These are phyloP conservation scores for Butorides virescens DNA, from an alignment of 2,113 vertebrate genomes.

Conservation along the genomic window DNA sequence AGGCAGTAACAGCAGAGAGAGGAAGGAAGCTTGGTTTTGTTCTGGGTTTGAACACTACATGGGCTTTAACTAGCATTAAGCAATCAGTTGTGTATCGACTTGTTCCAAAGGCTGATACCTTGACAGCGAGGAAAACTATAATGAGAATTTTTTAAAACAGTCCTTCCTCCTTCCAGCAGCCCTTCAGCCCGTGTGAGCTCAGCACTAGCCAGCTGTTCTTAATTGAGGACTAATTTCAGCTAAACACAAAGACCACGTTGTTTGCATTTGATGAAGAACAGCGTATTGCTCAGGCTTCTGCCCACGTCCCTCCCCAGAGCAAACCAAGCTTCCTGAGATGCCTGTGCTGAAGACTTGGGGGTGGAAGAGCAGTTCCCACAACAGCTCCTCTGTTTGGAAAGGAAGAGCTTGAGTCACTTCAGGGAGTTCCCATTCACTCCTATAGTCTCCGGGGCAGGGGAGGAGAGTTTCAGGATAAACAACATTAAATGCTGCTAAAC, in stretches of 20 bases:
- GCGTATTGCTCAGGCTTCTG: constrained; percentile 14
- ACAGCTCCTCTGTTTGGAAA: constrained; percentile 41
- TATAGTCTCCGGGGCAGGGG: not conserved
- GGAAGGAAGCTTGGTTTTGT: not conserved
- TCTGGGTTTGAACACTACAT: not conserved
- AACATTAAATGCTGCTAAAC: constrained; percentile 25
- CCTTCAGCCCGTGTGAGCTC: not conserved
- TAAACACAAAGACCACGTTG: constrained; percentile 33
- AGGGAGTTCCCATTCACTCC: constrained; percentile 48
- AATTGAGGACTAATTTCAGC: constrained; percentile 11
- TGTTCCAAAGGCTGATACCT: not conserved
- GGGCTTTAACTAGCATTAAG: not conserved
- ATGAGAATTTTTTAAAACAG: not conserved
- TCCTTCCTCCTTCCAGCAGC: not conserved
- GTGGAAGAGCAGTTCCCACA: constrained; percentile 34
- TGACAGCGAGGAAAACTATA: not conserved
- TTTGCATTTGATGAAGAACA: constrained; percentile 32
- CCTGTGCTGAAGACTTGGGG: constrained; percentile 11
- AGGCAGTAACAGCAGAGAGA: not conserved
- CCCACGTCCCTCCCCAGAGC: constrained; percentile 34
- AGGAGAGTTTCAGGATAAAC: constrained; percentile 30
- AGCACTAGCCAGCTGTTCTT: constrained; percentile 24
- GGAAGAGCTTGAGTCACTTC: constrained; percentile 40
- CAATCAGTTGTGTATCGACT: not conserved
- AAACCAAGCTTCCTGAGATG: constrained; percentile 35